Evolutionary conservation across 2,797 vertebrate genomes (phyloP).

Genomic region (Sphaeramia orbicularis): DNA sequence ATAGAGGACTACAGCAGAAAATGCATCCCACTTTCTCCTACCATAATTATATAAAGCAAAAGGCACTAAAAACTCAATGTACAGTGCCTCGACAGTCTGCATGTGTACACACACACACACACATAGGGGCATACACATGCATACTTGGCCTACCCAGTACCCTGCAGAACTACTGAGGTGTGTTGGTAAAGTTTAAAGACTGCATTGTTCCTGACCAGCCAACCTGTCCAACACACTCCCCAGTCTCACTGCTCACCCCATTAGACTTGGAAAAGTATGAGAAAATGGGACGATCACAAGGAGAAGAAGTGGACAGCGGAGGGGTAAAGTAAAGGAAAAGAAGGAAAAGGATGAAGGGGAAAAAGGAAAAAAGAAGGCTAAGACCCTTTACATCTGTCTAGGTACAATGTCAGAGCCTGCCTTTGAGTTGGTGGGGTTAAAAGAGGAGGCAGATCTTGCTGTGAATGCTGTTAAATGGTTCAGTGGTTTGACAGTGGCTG

Average conservation of each 20-base stretch:
- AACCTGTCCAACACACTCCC: conserved; percentile 71
- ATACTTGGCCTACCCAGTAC: conserved; percentile 48
- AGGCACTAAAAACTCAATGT: background rate
- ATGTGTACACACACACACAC: conserved; percentile 13
- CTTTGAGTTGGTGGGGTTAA: conserved; percentile 84
- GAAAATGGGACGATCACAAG: conserved; percentile 58
- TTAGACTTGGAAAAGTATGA: conserved; percentile 76
- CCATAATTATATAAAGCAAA: background rate
- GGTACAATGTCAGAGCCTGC: conserved; percentile 81
- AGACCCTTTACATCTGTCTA: conserved; percentile 80
- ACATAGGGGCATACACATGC: conserved; percentile 31
- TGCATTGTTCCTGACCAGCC: conserved; percentile 81
- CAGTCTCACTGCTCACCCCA: conserved; percentile 68
- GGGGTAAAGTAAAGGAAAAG: conserved; percentile 47
- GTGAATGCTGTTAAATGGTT: conserved; percentile 88
- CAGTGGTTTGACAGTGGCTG: conserved; percentile 88
- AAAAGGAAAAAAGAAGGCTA: conserved; percentile 50
- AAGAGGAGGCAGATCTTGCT: conserved; percentile 81
- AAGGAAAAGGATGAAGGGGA: conserved; percentile 8
- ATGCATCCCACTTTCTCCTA: background rate
- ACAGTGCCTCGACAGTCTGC: conserved; percentile 4
- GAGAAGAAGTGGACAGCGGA: conserved; percentile 42
- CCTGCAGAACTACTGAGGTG: conserved; percentile 75
- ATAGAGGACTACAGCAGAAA: too few relatives aligned
- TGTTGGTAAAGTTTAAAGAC: conserved; percentile 77